Evolutionary conservation across 2,888 invertebrate genomes (phyloP), one percentile per base, ranked within the genome.

Genomic region (Chymomyza procnemis): DNA sequence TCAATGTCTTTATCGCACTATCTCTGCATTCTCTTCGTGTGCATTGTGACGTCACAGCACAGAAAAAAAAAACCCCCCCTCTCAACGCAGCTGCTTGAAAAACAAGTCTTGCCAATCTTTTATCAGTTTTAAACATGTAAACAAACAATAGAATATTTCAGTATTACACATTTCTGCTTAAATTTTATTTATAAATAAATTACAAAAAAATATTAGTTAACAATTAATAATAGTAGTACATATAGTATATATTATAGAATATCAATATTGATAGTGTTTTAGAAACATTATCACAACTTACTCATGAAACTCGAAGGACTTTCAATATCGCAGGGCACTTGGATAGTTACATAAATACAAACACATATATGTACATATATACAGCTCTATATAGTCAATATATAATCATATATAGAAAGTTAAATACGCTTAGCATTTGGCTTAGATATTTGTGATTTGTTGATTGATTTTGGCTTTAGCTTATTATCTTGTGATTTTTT

Each of bases 251-350:
- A 48, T 52, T 21, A 54, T 54, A 21, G 54, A 54, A 54, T 54
- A 54, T 54, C 54, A 54, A 54, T 22, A 54, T 19, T 19, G 54
- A 54, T 18, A 14, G 18, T 21, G 54, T 21, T 19, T 18, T 18
- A 6, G 4, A 47, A 50, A 50, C 18, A 19, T 50, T 19, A 50
- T 18, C 34, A 41, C 34, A 41, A 41, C 34, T 41, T 41, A 41
- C 34, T 50, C 8, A 50, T 19, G 50, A 50, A 16, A 50, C 18
- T 18, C 50, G 12, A 60, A 48, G 5, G 81, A 82, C 79, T 69
- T 67, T 78, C 67, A 80, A 85, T 87, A 85, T 87, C 77, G 85
- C 77, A 71, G 71, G 79, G 82, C 66, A 79, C 80, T 75, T 71
- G 34, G 34, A 41, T 19, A 50, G 19, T 50, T 19, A 50, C 50